Percentiles rank a stretch among this genome's conserved stretches.
Conservation (phyloP, 1,140 invertebrate species). For the Lepidotrigona ventralis region DNA sequence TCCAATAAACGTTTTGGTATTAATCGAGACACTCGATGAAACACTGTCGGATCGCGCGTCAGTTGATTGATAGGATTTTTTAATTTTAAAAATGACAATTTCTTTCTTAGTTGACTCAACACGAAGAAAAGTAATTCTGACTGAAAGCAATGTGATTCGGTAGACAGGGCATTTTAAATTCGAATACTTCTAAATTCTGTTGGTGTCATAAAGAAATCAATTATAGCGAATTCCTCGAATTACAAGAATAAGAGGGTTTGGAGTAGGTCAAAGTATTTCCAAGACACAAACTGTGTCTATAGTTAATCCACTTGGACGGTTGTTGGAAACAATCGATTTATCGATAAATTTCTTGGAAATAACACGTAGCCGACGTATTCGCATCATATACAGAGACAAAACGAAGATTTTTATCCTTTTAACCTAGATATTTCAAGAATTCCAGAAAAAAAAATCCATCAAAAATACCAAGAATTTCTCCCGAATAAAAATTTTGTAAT, state of each 20-base stretch:
- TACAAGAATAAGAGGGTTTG: background rate
- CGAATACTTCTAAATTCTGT: background rate
- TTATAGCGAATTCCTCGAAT: background rate
- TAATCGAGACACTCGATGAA: background rate
- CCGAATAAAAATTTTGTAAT: background rate
- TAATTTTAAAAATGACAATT: background rate
- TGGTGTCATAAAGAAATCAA: background rate
- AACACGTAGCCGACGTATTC: background rate
- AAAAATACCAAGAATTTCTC: background rate
- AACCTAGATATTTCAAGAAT: background rate
- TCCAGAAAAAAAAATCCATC: background rate
- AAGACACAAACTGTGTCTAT: background rate
- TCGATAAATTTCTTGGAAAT: background rate
- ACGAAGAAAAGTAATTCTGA: background rate
- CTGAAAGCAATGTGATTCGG: background rate
- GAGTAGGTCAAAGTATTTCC: too few species aligned
- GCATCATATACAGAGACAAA: background rate
- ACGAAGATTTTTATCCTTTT: background rate
- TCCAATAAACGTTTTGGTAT: background rate
- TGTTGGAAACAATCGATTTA: background rate
- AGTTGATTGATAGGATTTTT: too few species aligned
- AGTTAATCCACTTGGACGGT: background rate
- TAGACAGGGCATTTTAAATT: background rate
- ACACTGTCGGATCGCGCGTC: background rate
- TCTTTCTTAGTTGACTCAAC: background rate